Evolutionary conservation across 1,140 invertebrate genomes (phyloP), one percentile per base, ranked within the genome.

Genomic region (Papilio glaucus): DNA sequence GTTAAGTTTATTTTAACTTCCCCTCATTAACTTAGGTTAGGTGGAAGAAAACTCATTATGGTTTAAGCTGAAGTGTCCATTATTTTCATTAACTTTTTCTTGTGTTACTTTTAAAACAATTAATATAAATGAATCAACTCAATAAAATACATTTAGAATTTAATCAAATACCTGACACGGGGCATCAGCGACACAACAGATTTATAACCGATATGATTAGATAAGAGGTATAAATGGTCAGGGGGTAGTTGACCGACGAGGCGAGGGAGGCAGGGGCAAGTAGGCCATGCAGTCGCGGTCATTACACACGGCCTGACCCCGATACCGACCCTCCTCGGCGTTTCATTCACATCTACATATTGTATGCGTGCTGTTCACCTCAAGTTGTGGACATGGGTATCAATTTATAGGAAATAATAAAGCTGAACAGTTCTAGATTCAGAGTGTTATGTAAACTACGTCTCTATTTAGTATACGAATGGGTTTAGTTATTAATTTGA

Each of bases 261-360:
- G 26, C 4, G 15, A 4, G 26, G 15, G 39, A n/a, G 38, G 37
- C 45, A 37, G 41, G 29, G 61, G 60, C 57, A 67, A 72, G 57
- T 78, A 69, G 71, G 73, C 12, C 76, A 57, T 37, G 33, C 65
- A 68, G 42, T 68, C 68, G 26, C 63, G 39, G 65, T 68, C 65
- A 68, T 68, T 68, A 68, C 65, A 68, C 65, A 68, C 65, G 21
- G 39, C 38, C 45, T 41, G 65, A 68, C 65, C 65, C 26, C 65
- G 65, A 45, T 68, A 45, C 41, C 18, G 18, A 45, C 39, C 39
- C 65, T 45, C 21, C 49, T 57, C 39, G 1, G 12, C 24, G 38
- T 68, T 45, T 68, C 65, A 68, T 68, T 68, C 65, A 68, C 18
- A 45, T 68, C 39, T 68, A 68, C 5, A 45, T 68, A 29, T 6